Evolutionary conservation across 2,888 invertebrate genomes (phyloP), one percentile per base, ranked within the genome.

Genomic region (Caenorhabditis auriculariae): DNA sequence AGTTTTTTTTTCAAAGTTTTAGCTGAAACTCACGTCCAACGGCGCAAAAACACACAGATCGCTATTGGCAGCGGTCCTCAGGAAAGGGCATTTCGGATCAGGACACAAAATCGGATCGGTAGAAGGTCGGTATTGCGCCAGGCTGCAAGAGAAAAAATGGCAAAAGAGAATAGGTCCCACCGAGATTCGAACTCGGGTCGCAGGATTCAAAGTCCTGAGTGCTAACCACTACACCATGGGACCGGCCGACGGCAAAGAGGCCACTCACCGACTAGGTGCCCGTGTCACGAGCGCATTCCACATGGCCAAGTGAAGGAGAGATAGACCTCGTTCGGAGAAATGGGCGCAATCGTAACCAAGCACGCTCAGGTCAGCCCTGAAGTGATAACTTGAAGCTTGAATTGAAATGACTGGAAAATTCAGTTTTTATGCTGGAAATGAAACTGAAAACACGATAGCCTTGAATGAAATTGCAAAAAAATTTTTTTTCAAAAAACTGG

Each of bases 301-400:
- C 32, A 69, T 55, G 9, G 58, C 55, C 19, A 57, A 38, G 57
- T 73, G 72, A 9, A 73, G 56, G 7, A 69, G 51, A 3, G 72
- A 73, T 4, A 73, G 57, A 6, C 72, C 72, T 4, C 70, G 55
- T 23, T 70, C 70, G 7, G 68, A 69, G 51, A 70, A 73, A 42
- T 73, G 72, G 35, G 72, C 69, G 54, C 72, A 73, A 42, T 73
- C 72, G 45, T 69, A 73, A 26, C 70, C 72, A 28, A 73, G 63
- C 21, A 61, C 56, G 29, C 65, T 65, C 39, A 73, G 50, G 28
- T 73, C 72, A 17, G 58, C 56, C 24, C 72, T 72, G 45, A 24
- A 63, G 38, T n/a, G n/a, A n/a, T n/a, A n/a, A n/a, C n/a, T n/a
- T n/a, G n/a, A n/a, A n/a, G n/a, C n/a, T n/a, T n/a, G n/a, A n/a